Evolutionary conservation across 2,113 vertebrate species (phyloP).

Genomic region (Hirundichthys speculiger): DNA sequence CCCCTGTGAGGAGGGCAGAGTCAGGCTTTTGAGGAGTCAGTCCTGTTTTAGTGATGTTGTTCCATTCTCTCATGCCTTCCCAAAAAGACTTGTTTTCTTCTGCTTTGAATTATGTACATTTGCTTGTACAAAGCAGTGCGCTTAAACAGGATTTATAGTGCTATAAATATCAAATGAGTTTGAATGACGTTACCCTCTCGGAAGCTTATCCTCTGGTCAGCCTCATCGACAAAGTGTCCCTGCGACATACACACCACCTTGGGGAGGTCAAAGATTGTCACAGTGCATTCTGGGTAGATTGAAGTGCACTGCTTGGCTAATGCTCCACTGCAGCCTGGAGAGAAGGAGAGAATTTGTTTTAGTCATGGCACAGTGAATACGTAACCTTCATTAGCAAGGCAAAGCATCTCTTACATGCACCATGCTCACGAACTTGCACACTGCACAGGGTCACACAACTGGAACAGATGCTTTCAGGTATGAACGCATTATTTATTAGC

Average conservation of each 20-base stretch:
- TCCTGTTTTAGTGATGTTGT: too few species aligned
- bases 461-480: constrained; percentile 42
- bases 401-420: constrained; percentile 16
- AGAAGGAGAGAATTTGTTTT: constrained; percentile 37
- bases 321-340: constrained; percentile 87
- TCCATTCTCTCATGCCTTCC: too few species aligned
- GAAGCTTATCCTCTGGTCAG: constrained; percentile 77
- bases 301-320: constrained; percentile 83
- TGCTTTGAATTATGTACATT: neutral
- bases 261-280: constrained; percentile 88
- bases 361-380: constrained; percentile 42
- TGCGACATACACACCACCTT: constrained; percentile 79
- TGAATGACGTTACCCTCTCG: constrained; percentile 77
- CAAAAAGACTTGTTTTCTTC: too few species aligned
- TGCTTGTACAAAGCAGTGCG: neutral
- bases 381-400: constrained; percentile 41
- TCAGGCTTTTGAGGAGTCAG: too few species aligned
- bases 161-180: constrained; percentile 22
- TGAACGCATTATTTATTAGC: constrained; percentile 41
- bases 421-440: neutral
- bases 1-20: too few species aligned
- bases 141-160: neutral
- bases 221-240: constrained; percentile 74
- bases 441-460: neutral
- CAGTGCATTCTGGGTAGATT: constrained; percentile 81